Evolutionary conservation across 2,113 vertebrate genomes (phyloP).

Genomic region (Pholis gunnellus): DNA sequence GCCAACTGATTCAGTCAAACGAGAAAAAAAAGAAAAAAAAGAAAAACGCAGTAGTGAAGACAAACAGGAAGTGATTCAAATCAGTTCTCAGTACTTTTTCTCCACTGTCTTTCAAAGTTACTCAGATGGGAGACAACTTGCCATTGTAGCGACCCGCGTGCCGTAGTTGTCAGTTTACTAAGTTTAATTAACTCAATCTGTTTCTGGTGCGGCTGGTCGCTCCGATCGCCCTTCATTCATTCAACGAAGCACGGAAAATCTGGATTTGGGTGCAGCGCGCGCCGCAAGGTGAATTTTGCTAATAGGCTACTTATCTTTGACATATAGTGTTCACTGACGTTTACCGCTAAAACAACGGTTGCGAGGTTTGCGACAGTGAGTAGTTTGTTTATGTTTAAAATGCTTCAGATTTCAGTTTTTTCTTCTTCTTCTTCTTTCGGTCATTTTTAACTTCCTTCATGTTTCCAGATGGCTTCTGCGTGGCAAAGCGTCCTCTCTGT

Average conservation of each 20-base stretch:
- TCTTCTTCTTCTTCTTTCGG: no score
- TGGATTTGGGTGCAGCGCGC: no score
- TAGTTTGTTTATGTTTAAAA: not conserved
- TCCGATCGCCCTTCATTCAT: not conserved
- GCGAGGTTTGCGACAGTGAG: not conserved
- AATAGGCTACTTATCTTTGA: not conserved
- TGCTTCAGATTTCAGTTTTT: not conserved
- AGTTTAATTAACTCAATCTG: not conserved
- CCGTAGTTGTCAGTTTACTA: not conserved
- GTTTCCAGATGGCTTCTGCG: conserved; percentile 72
- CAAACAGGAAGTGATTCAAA: conserved; percentile 17
- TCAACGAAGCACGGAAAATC: not conserved
- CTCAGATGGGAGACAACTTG: not conserved
- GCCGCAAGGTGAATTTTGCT: not conserved
- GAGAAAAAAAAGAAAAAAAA: not conserved
- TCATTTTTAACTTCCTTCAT: not conserved
- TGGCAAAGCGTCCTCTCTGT: conserved; percentile 74
- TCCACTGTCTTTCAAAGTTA: not conserved
- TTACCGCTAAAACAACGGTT: not conserved
- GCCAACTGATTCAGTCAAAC: not conserved
- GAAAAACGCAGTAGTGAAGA: not conserved
- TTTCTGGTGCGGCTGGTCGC: not conserved
- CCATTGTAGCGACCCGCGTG: not conserved
- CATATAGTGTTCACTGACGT: not conserved
- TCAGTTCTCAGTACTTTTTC: conserved; percentile 1